A percentile compares a stretch with the other conserved stretches of the same genome.
Conservation (phyloP, 1,140 invertebrate genomes). For the Penaeus vannamei region DNA sequence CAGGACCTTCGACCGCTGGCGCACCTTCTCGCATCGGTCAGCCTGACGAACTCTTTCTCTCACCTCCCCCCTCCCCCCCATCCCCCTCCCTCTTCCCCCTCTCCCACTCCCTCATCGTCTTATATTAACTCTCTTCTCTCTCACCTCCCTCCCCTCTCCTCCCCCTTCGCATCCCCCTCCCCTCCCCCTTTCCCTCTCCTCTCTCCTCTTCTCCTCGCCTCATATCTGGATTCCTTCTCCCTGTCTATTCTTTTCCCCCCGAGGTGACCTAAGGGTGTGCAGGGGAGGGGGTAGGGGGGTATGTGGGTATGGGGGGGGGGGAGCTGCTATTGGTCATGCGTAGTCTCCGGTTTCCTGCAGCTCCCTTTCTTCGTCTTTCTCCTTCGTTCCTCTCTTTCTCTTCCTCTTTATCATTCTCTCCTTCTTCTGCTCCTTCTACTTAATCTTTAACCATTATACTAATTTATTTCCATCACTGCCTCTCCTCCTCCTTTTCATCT, state of each 20-base stretch:
- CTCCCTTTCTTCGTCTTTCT: not conserved
- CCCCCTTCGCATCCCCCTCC: not conserved
- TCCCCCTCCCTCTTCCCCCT: not conserved
- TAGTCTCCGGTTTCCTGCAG: not conserved
- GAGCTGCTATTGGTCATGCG: not conserved
- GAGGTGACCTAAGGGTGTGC: not conserved
- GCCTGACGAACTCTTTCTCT: not conserved
- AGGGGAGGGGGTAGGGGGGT: not conserved
- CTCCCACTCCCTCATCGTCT: not conserved
- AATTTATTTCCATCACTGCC: not conserved
- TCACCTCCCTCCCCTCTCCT: not conserved
- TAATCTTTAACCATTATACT: too few species aligned
- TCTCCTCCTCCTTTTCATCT: not conserved
- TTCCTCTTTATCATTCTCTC: too few species aligned
- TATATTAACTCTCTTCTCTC: not conserved
- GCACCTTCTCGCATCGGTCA: too few species aligned
- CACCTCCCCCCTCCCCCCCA: not conserved
- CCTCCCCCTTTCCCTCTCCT: not conserved
- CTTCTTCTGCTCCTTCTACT: too few species aligned
- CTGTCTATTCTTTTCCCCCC: conserved; percentile 9
- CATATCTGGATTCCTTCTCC: conserved; percentile 1
- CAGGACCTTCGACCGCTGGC: too few species aligned
- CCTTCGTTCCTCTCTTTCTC: too few species aligned
- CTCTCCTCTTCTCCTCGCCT: not conserved
- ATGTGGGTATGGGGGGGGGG: not conserved